Evolutionary conservation across 53 echinoderm and acorn worm genomes (phyloP), one percentile per base, ranked within the genome.

Genomic region (Actinopyga echinites): DNA sequence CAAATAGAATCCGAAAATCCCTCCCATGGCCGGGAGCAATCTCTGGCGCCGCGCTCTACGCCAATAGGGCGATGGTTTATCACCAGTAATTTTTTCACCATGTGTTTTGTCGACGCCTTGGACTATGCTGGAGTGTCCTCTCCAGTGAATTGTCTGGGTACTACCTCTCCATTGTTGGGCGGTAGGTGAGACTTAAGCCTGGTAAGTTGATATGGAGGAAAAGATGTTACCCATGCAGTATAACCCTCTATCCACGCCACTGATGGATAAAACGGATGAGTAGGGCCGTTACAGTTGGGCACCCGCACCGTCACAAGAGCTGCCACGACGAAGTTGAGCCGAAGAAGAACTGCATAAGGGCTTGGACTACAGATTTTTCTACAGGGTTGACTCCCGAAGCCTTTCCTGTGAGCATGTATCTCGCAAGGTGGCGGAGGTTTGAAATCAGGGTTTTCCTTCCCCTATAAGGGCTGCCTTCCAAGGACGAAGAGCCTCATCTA

Each of bases 181-280:
- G n/a, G n/a, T n/a, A n/a, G n/a, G n/a, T n/a, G n/a, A n/a, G n/a
- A n/a, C n/a, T n/a, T n/a, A n/a, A 35, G 6, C 89, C 66, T 74
- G 92, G 92, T 74, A 8, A 21, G 9, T 15, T 29, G 75, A 86
- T 69, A 86, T 80, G 82, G 86, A 83, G 85, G 80, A 80, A 85
- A 74, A 29, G 79, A 1, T 2, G 1, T 69, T 2, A 2, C 69
- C 69, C 1, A 40, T 2, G 81, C 73, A 84, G 79, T 80, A 80
- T n/a, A n/a, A 37, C 87, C 75, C 85, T 83, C 89, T 93, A 87
- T 90, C 90, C 65, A 45, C 78, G 66, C 89, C 67, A 31, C 87
- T 77, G 62, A 49, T 85, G 68, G 25, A 43, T 67, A 82, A 81
- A 87, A 40, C 80, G 90, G 89, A 93, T 66, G 0, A 40, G 44